Evolutionary conservation across 1,140 invertebrate species (phyloP).

Genomic region (Hydropsyche tenuis): DNA sequence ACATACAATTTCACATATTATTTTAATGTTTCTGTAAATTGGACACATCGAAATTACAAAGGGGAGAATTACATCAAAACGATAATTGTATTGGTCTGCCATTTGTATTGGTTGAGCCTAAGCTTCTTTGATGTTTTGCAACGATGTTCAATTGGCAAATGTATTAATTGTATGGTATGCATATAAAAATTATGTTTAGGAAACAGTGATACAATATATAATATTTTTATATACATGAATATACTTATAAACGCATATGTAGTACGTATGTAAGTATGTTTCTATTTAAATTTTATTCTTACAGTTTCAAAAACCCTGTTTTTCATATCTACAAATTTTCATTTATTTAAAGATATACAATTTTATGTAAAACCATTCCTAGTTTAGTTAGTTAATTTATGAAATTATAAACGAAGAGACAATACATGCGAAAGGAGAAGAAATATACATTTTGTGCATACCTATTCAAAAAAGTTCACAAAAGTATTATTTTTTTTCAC

Average conservation of each 20-base stretch:
- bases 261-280: conserved; percentile 20
- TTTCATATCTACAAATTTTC: conserved; percentile 37
- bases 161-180: not conserved
- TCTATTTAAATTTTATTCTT: conserved; percentile 31
- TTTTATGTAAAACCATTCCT: not conserved
- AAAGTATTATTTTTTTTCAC: not conserved
- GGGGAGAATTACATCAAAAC: no score
- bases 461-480: not conserved
- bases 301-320: conserved; percentile 38
- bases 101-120: not conserved
- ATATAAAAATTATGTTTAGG: conserved; percentile 3
- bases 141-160: not conserved
- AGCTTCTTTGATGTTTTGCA: not conserved
- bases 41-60: no score
- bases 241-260: conserved; percentile 2
- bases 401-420: not conserved
- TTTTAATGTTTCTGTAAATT: no score
- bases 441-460: conserved; percentile 6
- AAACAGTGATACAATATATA: conserved; percentile 6
- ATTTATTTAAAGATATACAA: not conserved
- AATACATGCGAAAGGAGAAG: not conserved
- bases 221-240: not conserved
- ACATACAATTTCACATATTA: no score
- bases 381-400: not conserved
- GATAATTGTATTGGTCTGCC: no score